Evolutionary conservation across 2,888 invertebrate species (phyloP).

Genomic region (Buathra laborator): DNA sequence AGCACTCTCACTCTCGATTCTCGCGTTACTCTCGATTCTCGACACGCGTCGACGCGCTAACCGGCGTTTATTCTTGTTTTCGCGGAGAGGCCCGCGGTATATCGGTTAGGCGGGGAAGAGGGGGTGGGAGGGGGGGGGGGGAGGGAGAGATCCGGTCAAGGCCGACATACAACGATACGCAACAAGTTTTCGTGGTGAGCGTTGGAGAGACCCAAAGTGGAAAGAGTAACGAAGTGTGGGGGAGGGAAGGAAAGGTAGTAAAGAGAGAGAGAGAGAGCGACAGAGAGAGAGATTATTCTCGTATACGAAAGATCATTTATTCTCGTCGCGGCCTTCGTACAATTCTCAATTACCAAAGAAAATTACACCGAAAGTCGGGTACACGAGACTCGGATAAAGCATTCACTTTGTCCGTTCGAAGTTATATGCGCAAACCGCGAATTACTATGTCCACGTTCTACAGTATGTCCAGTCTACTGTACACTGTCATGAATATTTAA

Average conservation of each 20-base stretch:
- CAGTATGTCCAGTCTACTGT: not conserved
- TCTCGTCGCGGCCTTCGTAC: slow-evolving; percentile 58
- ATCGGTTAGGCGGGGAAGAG: slow-evolving; percentile 5
- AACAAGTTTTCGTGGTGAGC: slow-evolving; percentile 61
- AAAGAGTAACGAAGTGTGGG: slow-evolving; percentile 9
- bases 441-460: slow-evolving; percentile 14
- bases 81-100: slow-evolving; percentile 24
- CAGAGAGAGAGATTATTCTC: slow-evolving; percentile 38
- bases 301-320: slow-evolving; percentile 51
- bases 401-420: slow-evolving; percentile 37
- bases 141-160: slow-evolving; percentile 55
- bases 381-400: slow-evolving; percentile 22
- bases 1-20: slow-evolving; percentile 6
- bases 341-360: slow-evolving; percentile 56
- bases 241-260: slow-evolving; percentile 10
- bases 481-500: slow-evolving; percentile 58
- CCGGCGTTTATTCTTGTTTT: slow-evolving; percentile 56
- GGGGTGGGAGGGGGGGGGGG: too few species aligned
- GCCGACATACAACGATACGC: slow-evolving; percentile 61
- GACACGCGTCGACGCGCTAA: slow-evolving; percentile 42
- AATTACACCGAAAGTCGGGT: slow-evolving; percentile 50
- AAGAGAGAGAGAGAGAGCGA: slow-evolving; percentile 18
- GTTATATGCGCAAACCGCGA: slow-evolving; percentile 37
- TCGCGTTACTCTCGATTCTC: slow-evolving; percentile 31
- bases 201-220: slow-evolving; percentile 13